These are phyloP conservation scores for Acrossocheilus fasciatus DNA, from an alignment of 2,797 vertebrate genomes.

Conservation along the genomic window DNA sequence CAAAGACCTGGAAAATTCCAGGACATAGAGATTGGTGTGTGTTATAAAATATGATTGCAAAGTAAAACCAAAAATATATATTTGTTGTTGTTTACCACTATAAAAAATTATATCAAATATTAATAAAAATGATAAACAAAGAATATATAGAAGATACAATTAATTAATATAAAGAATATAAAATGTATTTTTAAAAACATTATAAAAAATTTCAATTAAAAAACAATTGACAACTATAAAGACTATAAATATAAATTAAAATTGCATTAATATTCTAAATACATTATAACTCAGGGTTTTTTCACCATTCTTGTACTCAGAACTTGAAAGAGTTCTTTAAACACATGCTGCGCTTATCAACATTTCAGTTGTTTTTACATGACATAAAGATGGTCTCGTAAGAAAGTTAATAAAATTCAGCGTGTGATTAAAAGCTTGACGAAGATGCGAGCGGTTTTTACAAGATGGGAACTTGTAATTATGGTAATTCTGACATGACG, in stretches of 20 bases:
- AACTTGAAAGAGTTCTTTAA: not conserved
- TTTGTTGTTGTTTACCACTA: not conserved
- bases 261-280: not conserved
- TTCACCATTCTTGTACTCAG: not conserved
- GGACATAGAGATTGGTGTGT: not conserved
- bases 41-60: not conserved
- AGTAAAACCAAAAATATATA: not conserved
- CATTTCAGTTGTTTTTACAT: slow-evolving; percentile 4
- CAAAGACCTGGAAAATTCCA: not conserved
- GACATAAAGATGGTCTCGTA: not conserved
- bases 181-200: not conserved
- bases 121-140: not conserved
- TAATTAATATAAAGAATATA: not conserved
- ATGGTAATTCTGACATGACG: not conserved
- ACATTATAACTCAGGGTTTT: not conserved
- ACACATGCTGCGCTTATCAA: not conserved
- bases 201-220: not conserved
- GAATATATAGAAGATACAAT: not conserved
- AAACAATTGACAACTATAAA: not conserved
- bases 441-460: not conserved
- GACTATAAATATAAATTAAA: not conserved
- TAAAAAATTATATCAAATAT: not conserved
- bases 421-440: slow-evolving; percentile 13
- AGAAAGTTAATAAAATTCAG: not conserved
- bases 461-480: slow-evolving; percentile 22